These are phyloP conservation scores for Perizoma flavofasciatum DNA, from an alignment of 2,888 invertebrate species.

Conservation along the genomic window DNA sequence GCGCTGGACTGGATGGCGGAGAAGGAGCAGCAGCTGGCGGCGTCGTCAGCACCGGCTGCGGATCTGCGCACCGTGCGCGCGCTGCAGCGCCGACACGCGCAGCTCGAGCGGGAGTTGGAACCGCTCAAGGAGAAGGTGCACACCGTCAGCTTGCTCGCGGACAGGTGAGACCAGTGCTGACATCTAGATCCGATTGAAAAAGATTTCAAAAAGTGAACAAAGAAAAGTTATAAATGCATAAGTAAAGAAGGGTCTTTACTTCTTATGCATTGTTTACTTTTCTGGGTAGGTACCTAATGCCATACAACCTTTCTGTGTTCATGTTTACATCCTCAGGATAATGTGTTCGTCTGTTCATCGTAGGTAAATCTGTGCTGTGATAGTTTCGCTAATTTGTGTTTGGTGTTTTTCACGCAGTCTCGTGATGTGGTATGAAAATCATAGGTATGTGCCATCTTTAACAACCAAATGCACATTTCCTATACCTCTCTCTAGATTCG, in stretches of 20 bases:
- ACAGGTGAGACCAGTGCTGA: conserved; percentile 83
- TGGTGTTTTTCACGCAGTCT: conserved; percentile 61
- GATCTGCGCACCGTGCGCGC: conserved; percentile 96
- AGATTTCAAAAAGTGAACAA: too few species aligned
- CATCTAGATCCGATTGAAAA: neutral
- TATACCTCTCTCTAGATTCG: neutral
- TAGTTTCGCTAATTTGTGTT: conserved; percentile 1
- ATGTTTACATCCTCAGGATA: too few species aligned
- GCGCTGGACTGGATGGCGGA: conserved; percentile 99
- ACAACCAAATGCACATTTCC: neutral
- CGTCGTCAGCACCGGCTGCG: conserved; percentile 88
- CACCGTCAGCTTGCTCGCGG: conserved; percentile 93
- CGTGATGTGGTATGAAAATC: conserved; percentile 49
- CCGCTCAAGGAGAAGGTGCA: conserved; percentile 97
- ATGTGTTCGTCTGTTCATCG: too few species aligned
- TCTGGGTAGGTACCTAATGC: too few species aligned
- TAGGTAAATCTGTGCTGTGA: neutral
- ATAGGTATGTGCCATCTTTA: conserved; percentile 45
- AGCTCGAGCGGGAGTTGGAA: conserved; percentile 96
- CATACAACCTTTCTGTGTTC: too few species aligned
- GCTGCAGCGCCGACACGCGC: conserved; percentile 94
- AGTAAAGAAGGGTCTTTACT: too few species aligned
- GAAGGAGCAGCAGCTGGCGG: conserved; percentile 95
- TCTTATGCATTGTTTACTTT: too few species aligned
- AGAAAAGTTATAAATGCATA: too few species aligned